Conservation (phyloP, 2,113 vertebrate genomes). For the Seriola dumerili region DNA sequence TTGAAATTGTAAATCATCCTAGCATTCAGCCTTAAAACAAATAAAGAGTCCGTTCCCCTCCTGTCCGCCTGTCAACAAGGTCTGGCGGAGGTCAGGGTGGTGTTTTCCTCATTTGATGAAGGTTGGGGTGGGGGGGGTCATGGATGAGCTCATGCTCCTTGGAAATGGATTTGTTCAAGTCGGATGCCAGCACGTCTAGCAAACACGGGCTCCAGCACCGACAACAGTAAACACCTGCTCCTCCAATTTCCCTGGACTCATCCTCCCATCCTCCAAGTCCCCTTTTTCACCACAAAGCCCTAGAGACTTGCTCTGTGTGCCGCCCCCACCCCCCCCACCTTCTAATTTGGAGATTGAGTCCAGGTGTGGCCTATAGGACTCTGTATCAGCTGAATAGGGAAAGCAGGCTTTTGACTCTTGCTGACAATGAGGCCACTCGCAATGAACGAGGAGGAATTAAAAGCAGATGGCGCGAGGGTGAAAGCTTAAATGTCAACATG, state of each 20-base stretch:
- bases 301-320: slow-evolving; percentile 32
- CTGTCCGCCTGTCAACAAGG: slow-evolving; percentile 43
- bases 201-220: slow-evolving; percentile 17
- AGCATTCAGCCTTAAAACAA: slow-evolving; percentile 33
- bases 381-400: slow-evolving; percentile 53
- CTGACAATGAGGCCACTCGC: slow-evolving; percentile 56
- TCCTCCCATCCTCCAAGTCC: slow-evolving; percentile 50
- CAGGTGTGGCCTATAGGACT: slow-evolving; percentile 67
- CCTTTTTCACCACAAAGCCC: slow-evolving; percentile 46
- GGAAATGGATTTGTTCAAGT: slow-evolving; percentile 46
- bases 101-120: slow-evolving; percentile 55
- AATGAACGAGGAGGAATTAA: slow-evolving; percentile 56
- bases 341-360: slow-evolving; percentile 71
- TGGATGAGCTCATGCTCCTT: slow-evolving; percentile 65
- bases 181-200: slow-evolving; percentile 40
- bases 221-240: slow-evolving; percentile 67
- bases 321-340: slow-evolving; percentile 22
- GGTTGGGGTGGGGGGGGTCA: background rate
- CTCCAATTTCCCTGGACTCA: slow-evolving; percentile 42
- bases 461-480: slow-evolving; percentile 72
- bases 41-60: slow-evolving; percentile 16
- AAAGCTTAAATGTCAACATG: slow-evolving; percentile 71
- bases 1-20: slow-evolving; percentile 42
- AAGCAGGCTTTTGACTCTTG: slow-evolving; percentile 49
- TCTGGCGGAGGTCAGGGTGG: slow-evolving; percentile 35